Percentiles rank a stretch among this genome's conserved stretches.
phyloP scores from a whole-genome alignment of 2,797 vertebrate species.

The Pelodytes ibericus region DNA sequence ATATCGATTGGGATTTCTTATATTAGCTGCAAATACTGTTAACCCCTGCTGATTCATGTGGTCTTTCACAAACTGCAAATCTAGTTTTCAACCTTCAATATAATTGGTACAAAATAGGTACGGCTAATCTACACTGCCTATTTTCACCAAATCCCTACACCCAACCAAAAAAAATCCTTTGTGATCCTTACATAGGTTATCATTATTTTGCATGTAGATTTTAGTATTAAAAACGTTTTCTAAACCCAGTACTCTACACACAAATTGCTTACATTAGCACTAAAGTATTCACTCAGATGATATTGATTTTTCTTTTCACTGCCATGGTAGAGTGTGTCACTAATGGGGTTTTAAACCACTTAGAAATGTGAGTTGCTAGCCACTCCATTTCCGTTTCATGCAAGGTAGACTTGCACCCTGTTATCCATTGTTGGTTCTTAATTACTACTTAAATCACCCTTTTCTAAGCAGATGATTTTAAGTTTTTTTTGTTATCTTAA shows the following conservation, averaged over 20 bases:
- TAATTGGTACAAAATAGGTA: too few species aligned
- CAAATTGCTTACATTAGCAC: slow-evolving; percentile 8
- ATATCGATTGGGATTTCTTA: too few species aligned
- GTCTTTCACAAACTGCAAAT: too few species aligned
- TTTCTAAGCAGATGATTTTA: slow-evolving; percentile 36
- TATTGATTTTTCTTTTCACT: slow-evolving; percentile 37
- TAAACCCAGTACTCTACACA: background rate
- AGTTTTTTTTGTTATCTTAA: slow-evolving; percentile 35
- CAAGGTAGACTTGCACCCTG: slow-evolving; percentile 19
- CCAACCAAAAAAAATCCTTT: too few species aligned
- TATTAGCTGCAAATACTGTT: too few species aligned
- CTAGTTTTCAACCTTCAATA: too few species aligned
- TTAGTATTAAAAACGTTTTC: background rate
- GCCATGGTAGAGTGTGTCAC: slow-evolving; percentile 44
- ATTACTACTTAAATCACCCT: slow-evolving; percentile 37
- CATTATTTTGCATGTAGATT: too few species aligned
- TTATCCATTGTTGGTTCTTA: slow-evolving; percentile 39
- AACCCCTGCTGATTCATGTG: too few species aligned
- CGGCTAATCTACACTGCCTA: too few species aligned
- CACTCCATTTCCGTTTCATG: slow-evolving; percentile 19
- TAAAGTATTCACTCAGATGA: slow-evolving; percentile 21
- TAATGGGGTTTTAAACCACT: slow-evolving; percentile 52
- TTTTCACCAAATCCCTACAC: too few species aligned
- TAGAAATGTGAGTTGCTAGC: slow-evolving; percentile 48
- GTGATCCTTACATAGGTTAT: too few species aligned